Conservation (phyloP, 1,140 invertebrate genomes). For the Anadara kagoshimensis region DNA sequence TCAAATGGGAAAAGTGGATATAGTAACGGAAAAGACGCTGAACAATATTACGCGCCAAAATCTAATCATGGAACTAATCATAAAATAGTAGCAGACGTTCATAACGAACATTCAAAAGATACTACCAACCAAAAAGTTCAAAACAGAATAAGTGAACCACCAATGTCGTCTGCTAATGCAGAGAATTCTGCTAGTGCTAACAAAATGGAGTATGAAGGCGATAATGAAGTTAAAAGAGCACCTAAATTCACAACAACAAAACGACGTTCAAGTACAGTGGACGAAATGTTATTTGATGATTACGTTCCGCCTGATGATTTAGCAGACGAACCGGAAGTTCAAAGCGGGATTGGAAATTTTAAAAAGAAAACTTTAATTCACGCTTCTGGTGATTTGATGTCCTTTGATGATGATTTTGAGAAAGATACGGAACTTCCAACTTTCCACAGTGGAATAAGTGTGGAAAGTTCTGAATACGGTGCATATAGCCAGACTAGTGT, state of each 20-base stretch:
- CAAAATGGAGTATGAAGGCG: not conserved
- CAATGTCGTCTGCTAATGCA: not conserved
- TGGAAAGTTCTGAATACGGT: constrained; percentile 40
- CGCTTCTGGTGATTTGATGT: constrained; percentile 64
- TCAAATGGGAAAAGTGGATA: constrained; percentile 4
- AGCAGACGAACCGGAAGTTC: constrained; percentile 28
- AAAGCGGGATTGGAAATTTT: constrained; percentile 13
- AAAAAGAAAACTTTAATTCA: constrained; percentile 24
- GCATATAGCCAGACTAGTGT: constrained; percentile 70
- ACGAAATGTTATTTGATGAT: constrained; percentile 71
- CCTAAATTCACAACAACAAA: constrained; percentile 46
- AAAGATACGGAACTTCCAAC: constrained; percentile 8
- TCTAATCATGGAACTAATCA: constrained; percentile 14
- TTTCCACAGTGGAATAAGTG: constrained; percentile 42
- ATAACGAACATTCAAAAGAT: constrained; percentile 12
- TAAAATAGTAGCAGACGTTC: constrained; percentile 19
- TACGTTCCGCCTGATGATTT: constrained; percentile 54
- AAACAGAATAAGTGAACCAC: constrained; percentile 14
- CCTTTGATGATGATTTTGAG: constrained; percentile 63
- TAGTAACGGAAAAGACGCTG: constrained; percentile 14
- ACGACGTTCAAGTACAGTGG: constrained; percentile 66
- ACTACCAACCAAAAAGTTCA: constrained; percentile 24
- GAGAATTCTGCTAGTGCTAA: not conserved
- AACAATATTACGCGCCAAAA: not conserved
- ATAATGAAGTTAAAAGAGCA: constrained; percentile 39